These are phyloP conservation scores for Dryobota labecula DNA, from an alignment of 2,888 invertebrate genomes.

Conservation along the genomic window DNA sequence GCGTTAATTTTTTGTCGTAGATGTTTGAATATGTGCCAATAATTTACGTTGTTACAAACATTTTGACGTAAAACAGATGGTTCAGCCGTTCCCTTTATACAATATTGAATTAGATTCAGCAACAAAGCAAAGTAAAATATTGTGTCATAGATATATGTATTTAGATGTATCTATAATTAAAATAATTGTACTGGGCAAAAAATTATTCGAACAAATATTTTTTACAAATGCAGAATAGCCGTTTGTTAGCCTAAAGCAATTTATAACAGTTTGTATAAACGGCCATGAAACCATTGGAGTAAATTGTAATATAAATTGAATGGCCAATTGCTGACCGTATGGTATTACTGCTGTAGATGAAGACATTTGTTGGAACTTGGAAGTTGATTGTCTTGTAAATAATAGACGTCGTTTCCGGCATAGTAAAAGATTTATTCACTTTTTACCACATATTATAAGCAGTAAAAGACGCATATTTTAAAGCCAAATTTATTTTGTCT, in stretches of 20 bases:
- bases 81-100: slow-evolving; percentile 21
- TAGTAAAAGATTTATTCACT: not conserved
- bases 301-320: slow-evolving; percentile 56
- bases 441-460: not conserved
- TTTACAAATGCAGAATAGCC: slow-evolving; percentile 35
- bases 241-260: slow-evolving; percentile 43
- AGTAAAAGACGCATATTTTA: not conserved
- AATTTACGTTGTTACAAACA: slow-evolving; percentile 51
- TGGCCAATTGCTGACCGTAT: slow-evolving; percentile 43
- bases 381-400: slow-evolving; percentile 30
- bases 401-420: slow-evolving; percentile 12
- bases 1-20: slow-evolving; percentile 61
- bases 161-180: slow-evolving; percentile 38
- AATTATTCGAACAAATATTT: slow-evolving; percentile 39
- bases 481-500: not conserved
- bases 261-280: slow-evolving; percentile 51
- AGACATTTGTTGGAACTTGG: slow-evolving; percentile 40
- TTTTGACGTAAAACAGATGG: slow-evolving; percentile 49
- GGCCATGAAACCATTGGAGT: slow-evolving; percentile 59
- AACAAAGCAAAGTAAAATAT: slow-evolving; percentile 24
- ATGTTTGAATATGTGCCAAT: slow-evolving; percentile 76
- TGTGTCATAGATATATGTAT: slow-evolving; percentile 48
- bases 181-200: slow-evolving; percentile 41
- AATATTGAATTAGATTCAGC: slow-evolving; percentile 19
- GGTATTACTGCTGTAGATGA: slow-evolving; percentile 35